Conservation (phyloP, 2,113 vertebrate genomes). For the Lycaon pictus region DNA sequence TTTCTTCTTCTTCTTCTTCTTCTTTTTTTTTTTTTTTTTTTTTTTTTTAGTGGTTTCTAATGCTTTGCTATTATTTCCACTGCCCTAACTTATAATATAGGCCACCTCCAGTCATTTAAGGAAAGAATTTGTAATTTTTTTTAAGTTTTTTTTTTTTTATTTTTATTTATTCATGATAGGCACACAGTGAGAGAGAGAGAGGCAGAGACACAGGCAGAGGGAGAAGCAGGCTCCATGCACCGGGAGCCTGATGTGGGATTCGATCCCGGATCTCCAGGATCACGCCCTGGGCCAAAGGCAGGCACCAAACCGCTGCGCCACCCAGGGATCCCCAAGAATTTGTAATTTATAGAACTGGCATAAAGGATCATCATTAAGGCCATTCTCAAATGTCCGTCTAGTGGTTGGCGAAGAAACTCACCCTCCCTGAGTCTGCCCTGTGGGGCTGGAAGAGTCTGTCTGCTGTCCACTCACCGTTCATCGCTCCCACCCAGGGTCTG, state of each 20-base stretch:
- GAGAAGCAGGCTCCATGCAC: too few species aligned
- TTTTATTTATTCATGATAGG: too few species aligned
- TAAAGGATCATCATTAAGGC: not conserved
- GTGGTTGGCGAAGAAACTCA: not conserved
- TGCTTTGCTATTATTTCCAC: not conserved
- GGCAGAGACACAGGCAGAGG: too few species aligned
- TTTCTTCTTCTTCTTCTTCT: not conserved
- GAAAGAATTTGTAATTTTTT: not conserved
- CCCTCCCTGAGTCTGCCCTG: not conserved
- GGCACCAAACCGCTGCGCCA: too few species aligned
- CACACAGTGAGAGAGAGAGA: too few species aligned
- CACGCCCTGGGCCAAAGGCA: too few species aligned
- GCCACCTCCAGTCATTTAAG: not conserved
- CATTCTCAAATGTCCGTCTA: not conserved
- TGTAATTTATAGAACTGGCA: not conserved
- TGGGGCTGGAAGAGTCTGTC: not conserved
- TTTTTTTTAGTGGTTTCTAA: not conserved
- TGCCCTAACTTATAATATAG: not conserved
- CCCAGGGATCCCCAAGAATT: not conserved
- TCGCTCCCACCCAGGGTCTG: not conserved
- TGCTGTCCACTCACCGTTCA: not conserved
- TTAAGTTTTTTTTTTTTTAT: too few species aligned
- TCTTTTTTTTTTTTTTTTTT: too few species aligned
- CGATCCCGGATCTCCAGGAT: too few species aligned
- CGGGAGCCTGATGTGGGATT: too few species aligned